Conservation (phyloP, 2,113 vertebrate genomes). For the Chionis minor region DNA sequence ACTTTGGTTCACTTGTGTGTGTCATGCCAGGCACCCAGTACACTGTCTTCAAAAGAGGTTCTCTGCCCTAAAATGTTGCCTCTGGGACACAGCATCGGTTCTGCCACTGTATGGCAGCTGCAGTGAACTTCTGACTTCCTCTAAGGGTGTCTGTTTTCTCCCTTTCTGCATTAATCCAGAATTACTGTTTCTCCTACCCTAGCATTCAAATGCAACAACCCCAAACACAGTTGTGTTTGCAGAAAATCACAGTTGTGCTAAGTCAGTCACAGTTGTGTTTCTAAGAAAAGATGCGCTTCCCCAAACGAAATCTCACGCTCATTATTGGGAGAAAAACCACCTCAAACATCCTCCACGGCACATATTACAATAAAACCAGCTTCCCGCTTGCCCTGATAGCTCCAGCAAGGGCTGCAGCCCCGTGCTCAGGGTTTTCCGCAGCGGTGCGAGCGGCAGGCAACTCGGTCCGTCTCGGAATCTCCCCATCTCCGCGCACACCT, state of each 20-base stretch:
- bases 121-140: background rate
- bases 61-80: background rate
- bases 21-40: background rate
- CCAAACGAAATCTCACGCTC: background rate
- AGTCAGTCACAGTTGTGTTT: background rate
- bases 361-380: background rate
- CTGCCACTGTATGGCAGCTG: background rate
- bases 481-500: background rate
- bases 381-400: fast-evolving
- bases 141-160: background rate
- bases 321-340: background rate
- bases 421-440: background rate
- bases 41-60: background rate
- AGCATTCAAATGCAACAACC: background rate
- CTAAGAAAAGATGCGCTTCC: constrained; percentile 36
- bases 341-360: background rate
- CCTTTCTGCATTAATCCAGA: constrained; percentile 10
- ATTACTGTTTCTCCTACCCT: constrained; percentile 42
- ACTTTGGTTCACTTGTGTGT: background rate
- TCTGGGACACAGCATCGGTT: background rate
- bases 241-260: constrained; percentile 29
- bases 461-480: background rate
- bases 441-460: background rate
- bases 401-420: background rate
- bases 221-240: constrained; percentile 54